These are phyloP conservation scores for Masnerella sp. DNA, from an alignment of 2,888 invertebrate species.

Conservation along the genomic window DNA sequence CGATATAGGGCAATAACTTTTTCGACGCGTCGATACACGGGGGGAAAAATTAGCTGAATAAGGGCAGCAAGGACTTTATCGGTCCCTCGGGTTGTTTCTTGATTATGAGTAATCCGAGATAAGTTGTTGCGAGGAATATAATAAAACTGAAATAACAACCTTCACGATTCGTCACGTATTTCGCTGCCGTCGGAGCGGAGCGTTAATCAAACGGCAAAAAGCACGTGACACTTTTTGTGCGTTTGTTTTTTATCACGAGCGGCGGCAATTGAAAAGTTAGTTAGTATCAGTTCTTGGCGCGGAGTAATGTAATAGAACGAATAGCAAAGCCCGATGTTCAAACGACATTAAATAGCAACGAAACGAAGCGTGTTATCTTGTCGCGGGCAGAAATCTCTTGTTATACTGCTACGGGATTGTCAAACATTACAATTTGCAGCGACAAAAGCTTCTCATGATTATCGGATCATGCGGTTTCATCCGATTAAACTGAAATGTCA, in stretches of 20 bases:
- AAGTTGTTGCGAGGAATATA: constrained; percentile 9
- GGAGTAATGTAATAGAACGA: constrained; percentile 27
- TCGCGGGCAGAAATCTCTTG: constrained; percentile 53
- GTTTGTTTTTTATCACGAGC: background rate
- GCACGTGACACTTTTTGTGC: background rate
- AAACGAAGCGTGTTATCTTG: constrained; percentile 55
- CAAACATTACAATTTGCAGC: constrained; percentile 50
- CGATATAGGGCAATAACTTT: constrained; percentile 3
- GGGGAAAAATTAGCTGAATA: constrained; percentile 15
- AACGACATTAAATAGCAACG: constrained; percentile 37
- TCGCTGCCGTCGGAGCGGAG: constrained; percentile 3
- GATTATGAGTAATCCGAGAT: constrained; percentile 9
- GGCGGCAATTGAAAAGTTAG: constrained; percentile 11
- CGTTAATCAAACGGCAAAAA: background rate
- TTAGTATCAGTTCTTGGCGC: constrained; percentile 20
- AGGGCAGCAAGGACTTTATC: constrained; percentile 4
- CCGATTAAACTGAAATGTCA: constrained; percentile 58
- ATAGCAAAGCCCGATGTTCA: constrained; percentile 12
- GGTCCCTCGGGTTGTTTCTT: background rate
- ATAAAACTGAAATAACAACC: constrained; percentile 13
- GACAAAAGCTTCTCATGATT: constrained; percentile 58
- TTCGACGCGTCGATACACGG: background rate
- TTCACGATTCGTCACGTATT: constrained; percentile 18
- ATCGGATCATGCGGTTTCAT: constrained; percentile 56
- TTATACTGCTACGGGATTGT: constrained; percentile 46